Evolutionary conservation across 2,888 invertebrate species (phyloP), one percentile per base, ranked within the genome.

Genomic region (Escarpia spicata): DNA sequence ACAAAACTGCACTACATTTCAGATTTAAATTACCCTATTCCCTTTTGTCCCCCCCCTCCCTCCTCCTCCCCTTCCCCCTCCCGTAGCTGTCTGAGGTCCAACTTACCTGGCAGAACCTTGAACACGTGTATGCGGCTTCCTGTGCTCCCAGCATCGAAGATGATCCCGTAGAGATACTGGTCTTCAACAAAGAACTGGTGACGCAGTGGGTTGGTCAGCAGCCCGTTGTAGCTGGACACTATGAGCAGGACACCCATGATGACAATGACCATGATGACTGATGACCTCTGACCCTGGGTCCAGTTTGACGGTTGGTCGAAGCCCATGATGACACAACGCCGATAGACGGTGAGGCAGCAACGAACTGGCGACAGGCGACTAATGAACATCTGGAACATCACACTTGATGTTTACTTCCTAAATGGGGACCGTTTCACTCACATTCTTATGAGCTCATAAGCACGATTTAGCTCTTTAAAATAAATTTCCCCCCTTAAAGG

Each of bases 91-190:
- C 45, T 45, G 6, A 45, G 45, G 60, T 60, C 60, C 60, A 12
- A 75, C 75, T 75, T 3, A 75, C 75, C 75, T 26, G 75, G 92
- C 58, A 92, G 92, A 94, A 97, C 96, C 58, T 96, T 95, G 94
- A 96, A 97, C 19, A 96, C 95, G 94, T 96, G 96, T 43, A 97
- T 94, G 94, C 99, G 97, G 93, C 98, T 98, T 1, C 99, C 99
- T 0, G 99, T 99, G 93, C 98, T 99, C 2, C 99, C 99, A 6
- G 99, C 99, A 97, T 99, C 99, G 94, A 99, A 98, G 94, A 99
- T 98, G 44, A 98, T 98, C 0, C 98, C 98, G 97, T 98, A 98
- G 91, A 97, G 95, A 92, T 75, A 75, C 26, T 26, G 75, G 75
- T 75, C n/a, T 75, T 26, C 26, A 6, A 26, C 75, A 75, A 75